These are phyloP conservation scores for Amia ocellicauda DNA, from an alignment of 2,113 vertebrate genomes.

Conservation along the genomic window DNA sequence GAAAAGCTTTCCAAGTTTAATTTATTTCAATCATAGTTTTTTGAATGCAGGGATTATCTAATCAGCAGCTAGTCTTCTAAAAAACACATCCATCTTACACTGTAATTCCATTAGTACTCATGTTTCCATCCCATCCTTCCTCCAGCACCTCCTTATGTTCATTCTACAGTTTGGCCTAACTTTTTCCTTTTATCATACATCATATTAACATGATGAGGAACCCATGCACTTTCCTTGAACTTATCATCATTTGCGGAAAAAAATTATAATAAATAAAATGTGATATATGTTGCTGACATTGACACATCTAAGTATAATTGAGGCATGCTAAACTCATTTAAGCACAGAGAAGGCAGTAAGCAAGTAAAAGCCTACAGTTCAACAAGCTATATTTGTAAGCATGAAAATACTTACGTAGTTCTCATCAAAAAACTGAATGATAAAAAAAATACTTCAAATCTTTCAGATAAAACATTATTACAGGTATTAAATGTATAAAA, in stretches of 20 bases:
- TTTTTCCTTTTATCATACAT: slow-evolving; percentile 70
- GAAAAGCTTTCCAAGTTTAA: slow-evolving; percentile 28
- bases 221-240: slow-evolving; percentile 73
- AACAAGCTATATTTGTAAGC: too few relatives aligned
- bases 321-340: background rate
- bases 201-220: slow-evolving; percentile 60
- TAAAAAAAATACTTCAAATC: too few relatives aligned
- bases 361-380: too few relatives aligned
- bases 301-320: too few relatives aligned
- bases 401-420: too few relatives aligned
- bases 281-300: too few relatives aligned
- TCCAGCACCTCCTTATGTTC: slow-evolving; percentile 68
- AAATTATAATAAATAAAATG: too few relatives aligned
- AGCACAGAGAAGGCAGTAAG: too few relatives aligned
- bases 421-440: too few relatives aligned
- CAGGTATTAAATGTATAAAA: too few relatives aligned
- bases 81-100: slow-evolving; percentile 66
- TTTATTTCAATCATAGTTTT: slow-evolving; percentile 60
- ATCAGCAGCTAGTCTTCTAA: slow-evolving; percentile 66
- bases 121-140: slow-evolving; percentile 63
- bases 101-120: slow-evolving; percentile 69
- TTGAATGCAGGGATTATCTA: slow-evolving; percentile 74
- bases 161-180: slow-evolving; percentile 55
- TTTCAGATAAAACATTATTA: too few relatives aligned
- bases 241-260: slow-evolving; percentile 43